Evolutionary conservation across 2,113 vertebrate genomes (phyloP).

Genomic region (Ochotona curzoniae): DNA sequence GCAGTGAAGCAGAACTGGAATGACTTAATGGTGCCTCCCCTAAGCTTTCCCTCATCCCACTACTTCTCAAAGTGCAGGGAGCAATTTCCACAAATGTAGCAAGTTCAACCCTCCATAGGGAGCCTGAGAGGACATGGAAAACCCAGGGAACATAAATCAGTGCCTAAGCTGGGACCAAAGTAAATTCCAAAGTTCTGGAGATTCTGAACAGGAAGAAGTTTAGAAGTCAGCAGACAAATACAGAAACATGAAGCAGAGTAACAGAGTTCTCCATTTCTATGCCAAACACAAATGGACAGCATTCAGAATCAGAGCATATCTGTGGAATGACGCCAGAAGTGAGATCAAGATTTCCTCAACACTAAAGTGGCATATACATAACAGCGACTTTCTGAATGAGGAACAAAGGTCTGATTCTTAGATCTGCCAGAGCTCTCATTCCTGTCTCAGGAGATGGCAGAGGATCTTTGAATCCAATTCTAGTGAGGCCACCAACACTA

Average conservation of each 20-base stretch:
- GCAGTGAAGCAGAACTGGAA: neutral
- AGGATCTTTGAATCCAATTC: neutral
- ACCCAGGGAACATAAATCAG: neutral
- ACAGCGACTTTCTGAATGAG: neutral
- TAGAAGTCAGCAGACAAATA: neutral
- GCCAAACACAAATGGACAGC: neutral
- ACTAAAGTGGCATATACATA: neutral
- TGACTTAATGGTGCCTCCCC: neutral
- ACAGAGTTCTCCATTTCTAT: neutral
- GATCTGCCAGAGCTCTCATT: neutral
- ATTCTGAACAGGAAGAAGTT: neutral
- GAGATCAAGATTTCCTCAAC: neutral
- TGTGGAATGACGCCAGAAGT: neutral
- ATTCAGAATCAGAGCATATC: neutral
- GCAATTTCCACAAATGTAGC: neutral
- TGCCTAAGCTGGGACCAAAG: neutral
- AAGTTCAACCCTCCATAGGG: neutral
- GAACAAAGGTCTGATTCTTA: neutral
- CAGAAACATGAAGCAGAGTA: neutral
- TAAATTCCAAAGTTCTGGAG: neutral
- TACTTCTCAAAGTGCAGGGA: neutral
- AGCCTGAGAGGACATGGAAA: neutral
- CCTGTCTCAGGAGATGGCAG: neutral
- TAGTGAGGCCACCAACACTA: neutral
- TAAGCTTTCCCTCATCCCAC: neutral